Conservation (phyloP, 2,113 vertebrate genomes). For the Megaleporinus macrocephalus region DNA sequence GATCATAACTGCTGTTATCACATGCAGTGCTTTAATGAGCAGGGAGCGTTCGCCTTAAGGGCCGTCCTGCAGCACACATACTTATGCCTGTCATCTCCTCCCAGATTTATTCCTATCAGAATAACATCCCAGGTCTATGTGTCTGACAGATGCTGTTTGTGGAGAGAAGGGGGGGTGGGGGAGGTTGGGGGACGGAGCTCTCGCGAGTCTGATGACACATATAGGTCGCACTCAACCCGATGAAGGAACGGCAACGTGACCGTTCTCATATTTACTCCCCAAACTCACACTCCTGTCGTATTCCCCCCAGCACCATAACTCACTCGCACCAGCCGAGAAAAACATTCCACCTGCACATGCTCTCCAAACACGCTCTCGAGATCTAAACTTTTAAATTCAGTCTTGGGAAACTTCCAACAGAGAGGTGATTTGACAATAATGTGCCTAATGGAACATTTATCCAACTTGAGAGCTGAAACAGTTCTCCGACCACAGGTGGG, state of each 20-base stretch:
- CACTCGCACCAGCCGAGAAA: slow-evolving; percentile 56
- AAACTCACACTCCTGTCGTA: slow-evolving; percentile 53
- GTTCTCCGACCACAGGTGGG: neutral
- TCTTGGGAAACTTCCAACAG: slow-evolving; percentile 10
- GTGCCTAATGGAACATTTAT: slow-evolving; percentile 13
- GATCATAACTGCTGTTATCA: neutral
- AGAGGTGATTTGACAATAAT: slow-evolving; percentile 57
- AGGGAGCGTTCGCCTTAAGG: neutral
- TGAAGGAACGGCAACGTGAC: slow-evolving; percentile 45
- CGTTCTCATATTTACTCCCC: slow-evolving; percentile 54
- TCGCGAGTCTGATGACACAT: slow-evolving; percentile 24
- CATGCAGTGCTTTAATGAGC: neutral
- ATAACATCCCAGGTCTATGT: slow-evolving; percentile 41
- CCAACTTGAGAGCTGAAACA: neutral
- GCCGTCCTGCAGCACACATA: neutral
- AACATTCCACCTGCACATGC: slow-evolving; percentile 9
- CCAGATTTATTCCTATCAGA: slow-evolving; percentile 49
- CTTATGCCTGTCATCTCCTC: neutral
- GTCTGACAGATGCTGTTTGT: slow-evolving; percentile 58
- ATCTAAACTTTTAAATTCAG: neutral
- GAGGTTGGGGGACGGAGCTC: neutral
- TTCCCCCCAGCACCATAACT: slow-evolving; percentile 61
- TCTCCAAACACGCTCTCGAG: slow-evolving; percentile 12
- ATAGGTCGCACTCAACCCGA: slow-evolving; percentile 12
- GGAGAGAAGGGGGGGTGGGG: slow-evolving; percentile 1